A percentile compares a stretch with the other conserved stretches of the same genome.
Conservation (phyloP, 2,113 vertebrate genomes). For the Irena cyanogastra region DNA sequence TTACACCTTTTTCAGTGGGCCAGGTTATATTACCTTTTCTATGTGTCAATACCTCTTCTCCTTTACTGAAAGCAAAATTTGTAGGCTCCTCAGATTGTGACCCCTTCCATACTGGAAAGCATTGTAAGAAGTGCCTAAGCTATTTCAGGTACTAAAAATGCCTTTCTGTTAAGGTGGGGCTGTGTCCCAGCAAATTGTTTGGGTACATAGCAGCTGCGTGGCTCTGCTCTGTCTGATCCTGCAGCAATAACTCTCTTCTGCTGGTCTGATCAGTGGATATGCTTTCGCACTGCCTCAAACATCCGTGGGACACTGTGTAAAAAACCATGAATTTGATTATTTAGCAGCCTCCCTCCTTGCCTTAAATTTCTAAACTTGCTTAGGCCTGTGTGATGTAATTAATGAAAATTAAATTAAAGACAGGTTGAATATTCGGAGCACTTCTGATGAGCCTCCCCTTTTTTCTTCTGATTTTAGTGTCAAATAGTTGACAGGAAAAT, state of each 20-base stretch:
- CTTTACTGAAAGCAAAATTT: background rate
- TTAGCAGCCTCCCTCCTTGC: background rate
- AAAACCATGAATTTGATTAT: background rate
- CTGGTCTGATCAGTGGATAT: background rate
- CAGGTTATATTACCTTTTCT: background rate
- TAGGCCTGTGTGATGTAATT: background rate
- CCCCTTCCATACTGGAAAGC: background rate
- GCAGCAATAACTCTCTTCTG: background rate
- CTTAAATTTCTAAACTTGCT: background rate
- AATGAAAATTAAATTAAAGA: background rate
- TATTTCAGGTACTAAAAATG: background rate
- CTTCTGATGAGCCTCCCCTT: background rate
- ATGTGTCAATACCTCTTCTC: background rate
- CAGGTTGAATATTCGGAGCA: background rate
- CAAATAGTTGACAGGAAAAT: background rate
- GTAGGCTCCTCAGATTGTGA: background rate
- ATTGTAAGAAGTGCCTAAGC: background rate
- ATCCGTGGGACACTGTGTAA: background rate
- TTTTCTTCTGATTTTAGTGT: background rate
- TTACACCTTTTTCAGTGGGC: background rate
- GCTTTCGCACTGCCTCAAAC: background rate
- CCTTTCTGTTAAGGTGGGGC: background rate
- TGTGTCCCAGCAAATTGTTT: background rate
- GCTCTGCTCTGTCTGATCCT: background rate
- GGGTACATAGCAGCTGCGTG: background rate